A percentile compares a stretch with the other conserved stretches of the same genome.
Conservation (phyloP, 2,113 vertebrate genomes). For the Petromus typicus region DNA sequence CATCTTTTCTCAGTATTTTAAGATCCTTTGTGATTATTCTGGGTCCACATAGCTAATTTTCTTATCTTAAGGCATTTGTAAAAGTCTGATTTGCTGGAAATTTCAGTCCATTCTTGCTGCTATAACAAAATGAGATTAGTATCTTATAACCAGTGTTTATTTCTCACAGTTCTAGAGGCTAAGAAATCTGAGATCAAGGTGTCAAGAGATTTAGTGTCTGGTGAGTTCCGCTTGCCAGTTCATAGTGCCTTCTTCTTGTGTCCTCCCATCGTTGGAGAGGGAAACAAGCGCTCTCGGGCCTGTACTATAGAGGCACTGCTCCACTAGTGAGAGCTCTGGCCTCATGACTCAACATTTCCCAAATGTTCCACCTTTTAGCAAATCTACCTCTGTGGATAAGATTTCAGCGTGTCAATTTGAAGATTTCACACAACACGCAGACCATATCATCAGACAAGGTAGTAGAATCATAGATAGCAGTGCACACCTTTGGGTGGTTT, state of each 20-base stretch:
- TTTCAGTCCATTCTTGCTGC: neutral
- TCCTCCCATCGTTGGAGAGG: neutral
- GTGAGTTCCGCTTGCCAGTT: neutral
- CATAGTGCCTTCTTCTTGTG: neutral
- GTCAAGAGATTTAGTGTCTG: neutral
- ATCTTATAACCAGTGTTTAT: neutral
- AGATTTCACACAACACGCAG: neutral
- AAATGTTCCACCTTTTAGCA: neutral
- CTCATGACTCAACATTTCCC: neutral
- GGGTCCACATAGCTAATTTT: neutral
- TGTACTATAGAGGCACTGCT: neutral
- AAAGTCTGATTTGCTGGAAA: neutral
- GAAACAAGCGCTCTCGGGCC: neutral
- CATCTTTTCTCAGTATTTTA: neutral
- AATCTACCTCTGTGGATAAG: neutral
- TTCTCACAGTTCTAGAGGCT: neutral
- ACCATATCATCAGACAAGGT: neutral
- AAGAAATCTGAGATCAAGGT: neutral
- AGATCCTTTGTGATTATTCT: neutral
- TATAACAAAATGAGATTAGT: neutral
- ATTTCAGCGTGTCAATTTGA: neutral
- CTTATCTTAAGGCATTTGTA: neutral
- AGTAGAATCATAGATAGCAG: neutral
- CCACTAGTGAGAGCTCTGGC: neutral
- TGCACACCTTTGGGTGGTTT: neutral